A percentile compares a stretch with the other conserved stretches of the same genome.
These are phyloP conservation scores for Rhombomys opimus DNA, from an alignment of 2,113 vertebrate species.

Conservation along the genomic window DNA sequence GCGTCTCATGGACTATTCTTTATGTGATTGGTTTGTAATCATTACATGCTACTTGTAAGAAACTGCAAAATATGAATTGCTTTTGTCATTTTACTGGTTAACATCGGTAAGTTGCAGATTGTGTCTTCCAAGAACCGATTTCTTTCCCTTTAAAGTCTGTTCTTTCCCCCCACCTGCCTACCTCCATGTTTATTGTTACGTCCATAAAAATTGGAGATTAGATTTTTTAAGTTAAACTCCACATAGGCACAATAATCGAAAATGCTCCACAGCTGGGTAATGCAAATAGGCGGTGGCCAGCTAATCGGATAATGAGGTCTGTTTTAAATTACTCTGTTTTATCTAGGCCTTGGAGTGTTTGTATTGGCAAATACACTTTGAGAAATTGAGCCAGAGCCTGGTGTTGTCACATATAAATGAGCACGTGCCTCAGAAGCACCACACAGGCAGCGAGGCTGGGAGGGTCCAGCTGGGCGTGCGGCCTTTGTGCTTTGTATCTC, in stretches of 20 bases:
- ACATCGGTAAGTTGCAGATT: background rate
- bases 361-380: constrained; percentile 74
- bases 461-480: background rate
- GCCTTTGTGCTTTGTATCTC: constrained; percentile 72
- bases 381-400: constrained; percentile 58
- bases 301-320: constrained; percentile 71
- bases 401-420: constrained; percentile 65
- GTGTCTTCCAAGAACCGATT: background rate
- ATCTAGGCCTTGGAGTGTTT: constrained; percentile 78
- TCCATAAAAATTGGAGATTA: constrained; percentile 43
- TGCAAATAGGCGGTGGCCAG: constrained; percentile 31
- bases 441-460: background rate
- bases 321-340: constrained; percentile 80
- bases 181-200: background rate
- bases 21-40: constrained; percentile 13
- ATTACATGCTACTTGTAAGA: constrained; percentile 27
- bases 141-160: background rate
- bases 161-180: background rate
- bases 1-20: background rate
- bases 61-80: background rate
- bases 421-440: background rate
- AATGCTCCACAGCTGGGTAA: constrained; percentile 19
- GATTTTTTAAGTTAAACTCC: constrained; percentile 36
- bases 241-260: constrained; percentile 17
- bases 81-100: background rate